Percentiles rank a stretch among this genome's conserved stretches.
phyloP scores from a whole-genome alignment of 2,113 vertebrate genomes.

The cattle (Bos taurus) region ARS-UCD2.0 NC_037345.1:44160001-44160500 shows the following conservation, averaged over 20 bases:
- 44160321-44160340: neutral
- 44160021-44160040: conserved; percentile 76
- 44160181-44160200: conserved; percentile 77
- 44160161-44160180: conserved; percentile 65
- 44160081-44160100: conserved; percentile 80
- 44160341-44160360: neutral
- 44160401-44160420: neutral
- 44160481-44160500: neutral
- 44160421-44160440: neutral
- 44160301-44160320: conserved; percentile 32
- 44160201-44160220: conserved; percentile 75
- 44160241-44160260: conserved; percentile 15
- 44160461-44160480: neutral
- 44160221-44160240: conserved; percentile 72
- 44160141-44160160: conserved; percentile 76
- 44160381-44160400: neutral
- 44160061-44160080: conserved; percentile 65
- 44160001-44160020: conserved; percentile 56
- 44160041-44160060: conserved; percentile 72
- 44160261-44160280: conserved; percentile 67
- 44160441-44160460: neutral
- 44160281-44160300: conserved; percentile 45
- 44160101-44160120: conserved; percentile 79
- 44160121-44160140: conserved; percentile 77
- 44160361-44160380: neutral